phyloP scores from a whole-genome alignment of 2,797 vertebrate genomes.

The Heteromormyrus szaboi region DNA sequence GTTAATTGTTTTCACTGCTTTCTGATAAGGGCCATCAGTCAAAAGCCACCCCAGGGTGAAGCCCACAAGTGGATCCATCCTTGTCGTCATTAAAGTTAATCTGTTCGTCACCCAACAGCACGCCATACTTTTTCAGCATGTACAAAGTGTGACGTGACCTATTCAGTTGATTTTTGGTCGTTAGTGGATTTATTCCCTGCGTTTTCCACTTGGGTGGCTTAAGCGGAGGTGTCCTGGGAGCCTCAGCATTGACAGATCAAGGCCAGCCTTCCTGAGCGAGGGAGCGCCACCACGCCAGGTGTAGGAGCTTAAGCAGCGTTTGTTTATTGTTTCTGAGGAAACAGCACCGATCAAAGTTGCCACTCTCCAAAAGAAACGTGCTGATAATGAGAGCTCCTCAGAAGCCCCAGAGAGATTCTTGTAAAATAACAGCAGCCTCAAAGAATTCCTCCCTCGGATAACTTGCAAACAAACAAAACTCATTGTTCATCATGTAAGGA shows the following conservation, averaged over 20 bases:
- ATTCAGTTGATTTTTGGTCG: background rate
- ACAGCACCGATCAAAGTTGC: background rate
- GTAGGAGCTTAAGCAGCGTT: background rate
- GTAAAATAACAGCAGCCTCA: background rate
- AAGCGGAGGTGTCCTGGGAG: background rate
- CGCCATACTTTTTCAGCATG: background rate
- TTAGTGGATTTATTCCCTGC: background rate
- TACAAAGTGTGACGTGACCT: background rate
- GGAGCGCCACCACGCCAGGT: background rate
- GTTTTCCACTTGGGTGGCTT: background rate
- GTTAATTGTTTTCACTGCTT: background rate
- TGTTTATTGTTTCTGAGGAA: background rate
- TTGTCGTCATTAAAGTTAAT: background rate
- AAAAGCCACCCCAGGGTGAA: background rate
- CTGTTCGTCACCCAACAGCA: background rate
- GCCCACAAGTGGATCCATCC: background rate
- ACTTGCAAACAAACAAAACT: background rate
- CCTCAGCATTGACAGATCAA: background rate
- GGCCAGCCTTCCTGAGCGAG: background rate
- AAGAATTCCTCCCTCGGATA: background rate
- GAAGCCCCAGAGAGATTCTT: background rate
- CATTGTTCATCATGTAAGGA: background rate
- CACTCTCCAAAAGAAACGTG: background rate
- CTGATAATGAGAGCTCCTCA: background rate
- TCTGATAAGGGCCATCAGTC: background rate